Percentiles rank a stretch among this genome's conserved stretches.
These are phyloP conservation scores for Ophioninae sp. DNA, from an alignment of 2,888 invertebrate species.

Conservation along the genomic window DNA sequence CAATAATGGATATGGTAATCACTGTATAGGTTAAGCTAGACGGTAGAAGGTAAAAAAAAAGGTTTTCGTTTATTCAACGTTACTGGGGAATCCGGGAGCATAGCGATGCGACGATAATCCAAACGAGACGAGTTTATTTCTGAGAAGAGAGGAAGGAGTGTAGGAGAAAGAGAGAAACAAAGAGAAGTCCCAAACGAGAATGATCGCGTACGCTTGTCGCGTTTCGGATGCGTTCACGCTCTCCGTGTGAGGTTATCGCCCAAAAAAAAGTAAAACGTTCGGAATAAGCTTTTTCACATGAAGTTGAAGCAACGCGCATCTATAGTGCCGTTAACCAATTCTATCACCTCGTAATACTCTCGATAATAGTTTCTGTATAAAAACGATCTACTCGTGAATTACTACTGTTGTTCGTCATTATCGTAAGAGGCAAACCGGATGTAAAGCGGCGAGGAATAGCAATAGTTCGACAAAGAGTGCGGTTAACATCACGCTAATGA, in stretches of 20 bases:
- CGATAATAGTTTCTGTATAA: slow-evolving; percentile 12
- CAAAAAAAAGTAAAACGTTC: slow-evolving; percentile 11
- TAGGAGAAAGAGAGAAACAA: slow-evolving; percentile 1
- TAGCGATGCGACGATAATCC: slow-evolving; percentile 29
- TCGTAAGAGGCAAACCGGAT: not conserved
- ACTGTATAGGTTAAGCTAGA: slow-evolving; percentile 46
- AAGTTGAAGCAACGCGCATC: slow-evolving; percentile 11
- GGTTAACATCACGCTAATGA: not conserved
- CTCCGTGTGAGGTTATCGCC: slow-evolving; percentile 28
- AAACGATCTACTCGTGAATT: not conserved
- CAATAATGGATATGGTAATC: slow-evolving; percentile 54
- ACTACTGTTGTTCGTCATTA: not conserved
- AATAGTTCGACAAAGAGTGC: not conserved
- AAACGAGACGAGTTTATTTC: slow-evolving; percentile 10
- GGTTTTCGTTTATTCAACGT: slow-evolving; percentile 9
- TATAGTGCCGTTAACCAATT: slow-evolving; percentile 42
- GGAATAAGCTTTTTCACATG: slow-evolving; percentile 7
- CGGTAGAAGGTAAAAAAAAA: not conserved
- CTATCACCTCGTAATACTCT: slow-evolving; percentile 40
- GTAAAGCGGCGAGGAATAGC: not conserved
- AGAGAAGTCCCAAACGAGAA: slow-evolving; percentile 38
- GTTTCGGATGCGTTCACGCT: slow-evolving; percentile 8
- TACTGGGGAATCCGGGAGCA: not conserved
- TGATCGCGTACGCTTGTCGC: slow-evolving; percentile 22
- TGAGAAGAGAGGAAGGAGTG: not conserved